Evolutionary conservation across 2,888 invertebrate species (phyloP), one percentile per base, ranked within the genome.

Genomic region (Acleris literana): DNA sequence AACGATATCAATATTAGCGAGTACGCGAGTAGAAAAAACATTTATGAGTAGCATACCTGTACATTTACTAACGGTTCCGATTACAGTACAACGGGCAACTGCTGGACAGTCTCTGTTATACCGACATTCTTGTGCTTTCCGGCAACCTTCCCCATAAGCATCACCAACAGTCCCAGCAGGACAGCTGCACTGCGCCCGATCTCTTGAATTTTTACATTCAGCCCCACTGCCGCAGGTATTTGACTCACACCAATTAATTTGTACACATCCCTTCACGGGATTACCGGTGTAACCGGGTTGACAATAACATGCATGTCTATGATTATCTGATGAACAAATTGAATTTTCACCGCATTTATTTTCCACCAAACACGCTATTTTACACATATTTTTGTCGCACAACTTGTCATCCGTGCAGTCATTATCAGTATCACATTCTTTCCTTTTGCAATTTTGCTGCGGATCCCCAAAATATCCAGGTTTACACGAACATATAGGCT

Each of bases 241-340:
- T 72, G 95, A 94, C 57, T 94, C 93, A 79, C 97, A 98, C 84
- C 95, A 97, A 86, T 97, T 96, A 62, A 97, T 95, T 61, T 95
- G 88, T 60, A 93, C 88, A 77, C 98, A 98, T 22, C 95, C 95
- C 33, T 87, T 89, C 11, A 93, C 87, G 2, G 97, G 95, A 83
- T 97, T 95, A 3, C 97, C 97, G 0, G 96, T 96, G 77, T 94
- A 97, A 0, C 97, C 97, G 13, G 97, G 97, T 86, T 97, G 97
- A 81, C 98, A 98, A 76, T 96, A 96, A 80, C 90, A 92, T 52
- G 93, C 93, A 82, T 96, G 96, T 70, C 93, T 93, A 78, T 98
- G 97, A 76, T 95, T 95, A 83, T 97, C 96, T 2, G 97, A 96
- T 0, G 97, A 96, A 80, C 98, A 98, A 49, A 97, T 91, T 0